Percentiles rank a stretch among this genome's conserved stretches.
Conservation (phyloP, 2,888 invertebrate genomes). For the Litoditis marina region DNA sequence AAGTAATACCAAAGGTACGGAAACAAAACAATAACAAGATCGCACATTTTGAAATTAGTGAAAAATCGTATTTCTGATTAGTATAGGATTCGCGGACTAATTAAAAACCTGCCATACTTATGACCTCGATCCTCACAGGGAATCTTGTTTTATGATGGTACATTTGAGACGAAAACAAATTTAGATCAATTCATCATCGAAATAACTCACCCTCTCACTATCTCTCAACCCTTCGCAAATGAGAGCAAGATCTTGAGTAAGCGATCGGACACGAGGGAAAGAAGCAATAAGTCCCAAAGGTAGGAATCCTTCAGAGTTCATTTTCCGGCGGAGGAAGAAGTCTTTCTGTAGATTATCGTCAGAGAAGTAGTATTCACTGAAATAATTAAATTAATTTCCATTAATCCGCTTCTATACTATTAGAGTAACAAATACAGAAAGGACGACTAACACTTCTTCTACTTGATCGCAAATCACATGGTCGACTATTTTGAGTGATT, state of each 20-base stretch:
- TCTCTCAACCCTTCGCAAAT: conserved; percentile 80
- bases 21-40: too few relatives aligned
- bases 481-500: too few relatives aligned
- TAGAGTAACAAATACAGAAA: too few relatives aligned
- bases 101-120: too few relatives aligned
- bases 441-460: background rate
- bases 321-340: conserved; percentile 91
- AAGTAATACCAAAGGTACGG: background rate
- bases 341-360: conserved; percentile 90
- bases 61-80: too few relatives aligned
- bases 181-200: background rate
- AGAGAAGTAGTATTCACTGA: conserved; percentile 97
- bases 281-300: conserved; percentile 90
- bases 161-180: background rate
- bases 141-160: background rate
- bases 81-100: too few relatives aligned
- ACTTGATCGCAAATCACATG: too few relatives aligned
- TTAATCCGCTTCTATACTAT: too few relatives aligned
- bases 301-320: conserved; percentile 88
- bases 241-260: conserved; percentile 79
- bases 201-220: conserved; percentile 77
- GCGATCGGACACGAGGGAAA: conserved; percentile 85
- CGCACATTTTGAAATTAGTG: too few relatives aligned
- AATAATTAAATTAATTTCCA: conserved; percentile 45
- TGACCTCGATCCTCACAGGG: too few relatives aligned